These are phyloP conservation scores for Luehdorfia chinensis DNA, from an alignment of 1,140 invertebrate genomes.

Conservation along the genomic window DNA sequence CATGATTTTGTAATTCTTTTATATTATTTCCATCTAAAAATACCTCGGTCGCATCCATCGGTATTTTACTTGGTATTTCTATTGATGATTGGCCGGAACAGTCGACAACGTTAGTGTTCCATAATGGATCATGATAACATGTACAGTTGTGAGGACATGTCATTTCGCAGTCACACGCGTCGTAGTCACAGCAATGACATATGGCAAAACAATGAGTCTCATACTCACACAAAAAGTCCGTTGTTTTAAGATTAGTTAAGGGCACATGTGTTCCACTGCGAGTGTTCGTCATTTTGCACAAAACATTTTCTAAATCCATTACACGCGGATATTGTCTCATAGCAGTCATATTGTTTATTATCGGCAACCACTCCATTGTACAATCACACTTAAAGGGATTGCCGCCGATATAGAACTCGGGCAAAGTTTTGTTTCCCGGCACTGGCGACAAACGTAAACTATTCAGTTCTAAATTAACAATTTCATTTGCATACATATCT, in stretches of 20 bases:
- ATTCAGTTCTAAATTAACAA: slow-evolving; percentile 88
- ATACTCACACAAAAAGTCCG: slow-evolving; percentile 94
- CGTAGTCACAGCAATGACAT: slow-evolving; percentile 96
- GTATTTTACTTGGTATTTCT: slow-evolving; percentile 89
- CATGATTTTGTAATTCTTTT: slow-evolving; percentile 89
- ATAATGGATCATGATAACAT: slow-evolving; percentile 94
- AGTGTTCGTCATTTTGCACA: slow-evolving; percentile 89
- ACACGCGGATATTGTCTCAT: slow-evolving; percentile 89
- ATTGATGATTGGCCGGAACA: slow-evolving; percentile 87
- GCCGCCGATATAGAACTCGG: slow-evolving; percentile 92
- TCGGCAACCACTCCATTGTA: slow-evolving; percentile 94
- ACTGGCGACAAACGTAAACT: slow-evolving; percentile 86
- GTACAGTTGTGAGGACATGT: slow-evolving; percentile 94
- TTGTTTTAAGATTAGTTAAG: slow-evolving; percentile 80
- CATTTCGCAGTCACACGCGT: slow-evolving; percentile 97
- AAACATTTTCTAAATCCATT: slow-evolving; percentile 91
- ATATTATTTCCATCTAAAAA: slow-evolving; percentile 95
- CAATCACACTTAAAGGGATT: slow-evolving; percentile 95
- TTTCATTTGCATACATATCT: slow-evolving; percentile 92
- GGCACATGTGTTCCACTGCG: slow-evolving; percentile 84
- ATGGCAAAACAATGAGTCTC: slow-evolving; percentile 94
- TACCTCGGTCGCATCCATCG: slow-evolving; percentile 95
- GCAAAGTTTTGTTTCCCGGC: slow-evolving; percentile 82
- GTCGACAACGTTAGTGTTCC: slow-evolving; percentile 95
- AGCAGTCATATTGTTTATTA: slow-evolving; percentile 89